Percentiles rank a stretch among this genome's conserved stretches.
These are phyloP conservation scores for Leguminivora glycinivorella DNA, from an alignment of 1,140 invertebrate genomes.

Conservation along the genomic window DNA sequence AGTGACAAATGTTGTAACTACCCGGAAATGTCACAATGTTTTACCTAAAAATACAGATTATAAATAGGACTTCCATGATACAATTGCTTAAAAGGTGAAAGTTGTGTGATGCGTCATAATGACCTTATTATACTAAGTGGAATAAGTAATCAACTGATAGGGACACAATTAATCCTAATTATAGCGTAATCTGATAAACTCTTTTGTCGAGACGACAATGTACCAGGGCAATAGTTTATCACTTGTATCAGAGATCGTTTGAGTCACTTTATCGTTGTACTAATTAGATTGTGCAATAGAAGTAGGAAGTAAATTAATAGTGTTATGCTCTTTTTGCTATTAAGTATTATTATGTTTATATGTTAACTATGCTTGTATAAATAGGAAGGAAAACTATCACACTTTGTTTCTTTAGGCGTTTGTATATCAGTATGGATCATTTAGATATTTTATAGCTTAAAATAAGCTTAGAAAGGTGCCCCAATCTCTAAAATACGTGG, in stretches of 20 bases:
- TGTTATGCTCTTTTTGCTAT: neutral
- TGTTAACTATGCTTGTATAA: too few relatives aligned
- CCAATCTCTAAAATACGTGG: too few relatives aligned
- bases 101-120: neutral
- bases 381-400: too few relatives aligned
- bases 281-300: slow-evolving; percentile 4
- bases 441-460: too few relatives aligned
- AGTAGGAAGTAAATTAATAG: neutral
- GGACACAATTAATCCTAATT: neutral
- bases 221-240: neutral
- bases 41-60: too few relatives aligned
- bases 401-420: too few relatives aligned
- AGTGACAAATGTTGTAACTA: too few relatives aligned
- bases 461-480: too few relatives aligned
- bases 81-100: slow-evolving; percentile 6
- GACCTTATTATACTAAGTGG: slow-evolving; percentile 2
- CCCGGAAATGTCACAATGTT: too few relatives aligned
- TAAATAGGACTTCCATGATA: too few relatives aligned
- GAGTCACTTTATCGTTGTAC: slow-evolving; percentile 8
- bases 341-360: too few relatives aligned
- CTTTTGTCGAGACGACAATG: neutral
- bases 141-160: neutral
- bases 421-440: too few relatives aligned
- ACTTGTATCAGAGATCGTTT: slow-evolving; percentile 13
- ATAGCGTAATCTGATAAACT: slow-evolving; percentile 7